phyloP scores from a whole-genome alignment of 2,888 invertebrate genomes.

The Drosophila engyochracea region DNA sequence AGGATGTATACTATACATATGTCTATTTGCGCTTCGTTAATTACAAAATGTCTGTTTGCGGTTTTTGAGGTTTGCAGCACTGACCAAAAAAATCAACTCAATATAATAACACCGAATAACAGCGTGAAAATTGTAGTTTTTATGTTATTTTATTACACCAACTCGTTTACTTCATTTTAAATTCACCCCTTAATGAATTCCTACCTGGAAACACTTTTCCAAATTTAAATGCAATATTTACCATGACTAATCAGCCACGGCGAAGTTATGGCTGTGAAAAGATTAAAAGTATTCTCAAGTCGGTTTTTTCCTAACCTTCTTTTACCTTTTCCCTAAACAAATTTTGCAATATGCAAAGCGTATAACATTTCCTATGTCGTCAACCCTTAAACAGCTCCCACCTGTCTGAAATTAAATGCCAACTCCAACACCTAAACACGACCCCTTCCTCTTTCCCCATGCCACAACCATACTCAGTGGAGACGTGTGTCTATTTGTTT shows the following conservation, averaged over 20 bases:
- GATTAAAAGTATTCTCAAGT: neutral
- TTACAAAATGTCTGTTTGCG: constrained; percentile 65
- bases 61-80: constrained; percentile 52
- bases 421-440: constrained; percentile 31
- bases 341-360: constrained; percentile 57
- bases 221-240: neutral
- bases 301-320: neutral
- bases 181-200: neutral
- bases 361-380: constrained; percentile 32
- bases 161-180: neutral
- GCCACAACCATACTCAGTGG: neutral
- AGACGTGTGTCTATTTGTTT: constrained; percentile 65
- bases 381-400: constrained; percentile 23
- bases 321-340: constrained; percentile 30
- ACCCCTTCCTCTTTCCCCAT: neutral
- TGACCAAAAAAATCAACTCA: constrained; percentile 15
- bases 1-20: constrained; percentile 21
- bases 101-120: constrained; percentile 9
- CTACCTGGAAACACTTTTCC: neutral
- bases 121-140: constrained; percentile 21
- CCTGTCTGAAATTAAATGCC: constrained; percentile 60
- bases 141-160: neutral
- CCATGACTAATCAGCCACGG: neutral
- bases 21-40: constrained; percentile 46
- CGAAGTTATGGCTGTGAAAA: neutral